Evolutionary conservation across 2,888 invertebrate species (phyloP).

Genomic region (Drosophila koepferae): DNA sequence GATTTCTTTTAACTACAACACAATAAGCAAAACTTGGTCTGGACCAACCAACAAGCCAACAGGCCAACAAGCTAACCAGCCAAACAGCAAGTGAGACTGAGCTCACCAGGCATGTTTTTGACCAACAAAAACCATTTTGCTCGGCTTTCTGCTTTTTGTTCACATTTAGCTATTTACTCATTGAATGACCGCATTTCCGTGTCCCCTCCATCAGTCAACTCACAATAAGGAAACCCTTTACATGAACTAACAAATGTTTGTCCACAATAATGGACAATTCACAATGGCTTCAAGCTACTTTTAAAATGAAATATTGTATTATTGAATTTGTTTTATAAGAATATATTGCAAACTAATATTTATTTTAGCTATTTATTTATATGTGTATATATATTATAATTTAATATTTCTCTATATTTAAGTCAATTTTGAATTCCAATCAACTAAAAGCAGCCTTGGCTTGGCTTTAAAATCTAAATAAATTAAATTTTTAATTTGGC

Average conservation of each 20-base stretch:
- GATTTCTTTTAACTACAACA: slow-evolving; percentile 16
- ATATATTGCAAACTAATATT: background rate
- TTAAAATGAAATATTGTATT: background rate
- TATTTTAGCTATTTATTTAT: background rate
- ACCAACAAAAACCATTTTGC: slow-evolving; percentile 25
- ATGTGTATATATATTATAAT: background rate
- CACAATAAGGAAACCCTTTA: slow-evolving; percentile 17
- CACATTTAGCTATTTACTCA: slow-evolving; percentile 45
- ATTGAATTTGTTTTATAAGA: background rate
- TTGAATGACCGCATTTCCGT: slow-evolving; percentile 48
- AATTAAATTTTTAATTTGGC: background rate
- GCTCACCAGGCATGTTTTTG: slow-evolving; percentile 12
- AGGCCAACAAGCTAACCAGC: background rate
- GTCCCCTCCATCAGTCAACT: slow-evolving; percentile 19
- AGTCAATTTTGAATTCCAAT: background rate
- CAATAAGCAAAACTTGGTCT: slow-evolving; percentile 16
- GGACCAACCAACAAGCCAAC: background rate
- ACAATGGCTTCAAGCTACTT: background rate
- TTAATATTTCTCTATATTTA: background rate
- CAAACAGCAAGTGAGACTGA: background rate
- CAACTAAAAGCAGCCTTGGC: background rate
- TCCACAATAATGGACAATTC: no score
- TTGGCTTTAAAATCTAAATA: background rate
- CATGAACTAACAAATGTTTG: slow-evolving; percentile 7
- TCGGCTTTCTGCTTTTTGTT: slow-evolving; percentile 47